Conservation (phyloP, 2,888 invertebrate species). For the Ennomos fuscantarius region DNA sequence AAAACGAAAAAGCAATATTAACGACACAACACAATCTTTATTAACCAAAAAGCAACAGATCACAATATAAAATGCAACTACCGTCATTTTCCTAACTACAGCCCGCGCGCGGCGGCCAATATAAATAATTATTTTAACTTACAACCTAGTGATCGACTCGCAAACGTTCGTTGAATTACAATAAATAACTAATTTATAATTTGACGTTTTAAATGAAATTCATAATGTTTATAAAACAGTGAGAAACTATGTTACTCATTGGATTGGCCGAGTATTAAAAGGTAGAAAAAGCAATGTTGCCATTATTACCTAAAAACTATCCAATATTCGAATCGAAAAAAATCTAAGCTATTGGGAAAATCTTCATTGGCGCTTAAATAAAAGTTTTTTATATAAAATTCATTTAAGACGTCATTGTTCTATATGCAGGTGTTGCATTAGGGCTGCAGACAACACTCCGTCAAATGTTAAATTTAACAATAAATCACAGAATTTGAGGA, state of each 20-base stretch:
- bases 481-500: conserved; percentile 65
- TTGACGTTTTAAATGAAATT: conserved; percentile 30
- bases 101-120: conserved; percentile 21
- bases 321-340: background rate
- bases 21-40: conserved; percentile 67
- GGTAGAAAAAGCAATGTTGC: too few relatives aligned
- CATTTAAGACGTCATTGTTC: conserved; percentile 18
- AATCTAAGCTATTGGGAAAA: too few relatives aligned
- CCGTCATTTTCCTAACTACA: conserved; percentile 31
- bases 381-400: background rate
- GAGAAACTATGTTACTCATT: background rate
- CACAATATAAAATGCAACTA: conserved; percentile 58
- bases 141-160: conserved; percentile 29
- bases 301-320: background rate
- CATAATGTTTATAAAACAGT: conserved; percentile 1
- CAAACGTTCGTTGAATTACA: conserved; percentile 37
- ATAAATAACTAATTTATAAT: conserved; percentile 35
- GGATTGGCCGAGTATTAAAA: too few relatives aligned
- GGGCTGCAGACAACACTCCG: conserved; percentile 47
- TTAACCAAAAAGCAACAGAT: conserved; percentile 66
- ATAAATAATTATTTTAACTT: conserved; percentile 41
- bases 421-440: background rate
- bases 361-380: too few relatives aligned
- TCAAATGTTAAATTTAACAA: conserved; percentile 41
- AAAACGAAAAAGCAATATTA: conserved; percentile 47